Conservation (phyloP, 64 coral and sea anemone species). For the Pachyseris speciosa region DNA sequence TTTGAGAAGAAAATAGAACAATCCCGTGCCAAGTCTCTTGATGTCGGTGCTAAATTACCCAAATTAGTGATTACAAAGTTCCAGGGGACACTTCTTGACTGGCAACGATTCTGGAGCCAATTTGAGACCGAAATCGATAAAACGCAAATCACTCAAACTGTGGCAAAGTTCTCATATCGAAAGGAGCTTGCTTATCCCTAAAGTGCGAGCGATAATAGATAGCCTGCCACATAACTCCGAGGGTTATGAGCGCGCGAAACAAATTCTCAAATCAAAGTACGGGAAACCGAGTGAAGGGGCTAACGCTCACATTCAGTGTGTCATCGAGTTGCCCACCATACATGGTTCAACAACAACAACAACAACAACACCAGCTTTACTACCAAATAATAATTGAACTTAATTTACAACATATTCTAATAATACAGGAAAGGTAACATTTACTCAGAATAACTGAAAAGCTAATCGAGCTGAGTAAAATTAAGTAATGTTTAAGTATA, state of each 20-base stretch:
- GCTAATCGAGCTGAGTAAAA: no score
- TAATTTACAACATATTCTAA: no score
- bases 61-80: constrained; percentile 53
- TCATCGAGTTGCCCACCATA: constrained; percentile 15
- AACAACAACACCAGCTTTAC: no score
- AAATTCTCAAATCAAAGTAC: constrained; percentile 49
- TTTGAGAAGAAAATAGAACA: constrained; percentile 18
- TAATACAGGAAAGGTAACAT: no score
- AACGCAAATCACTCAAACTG: constrained; percentile 18
- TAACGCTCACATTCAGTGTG: constrained; percentile 43
- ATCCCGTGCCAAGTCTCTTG: background rate
- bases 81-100: constrained; percentile 57
- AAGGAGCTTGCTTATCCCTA: constrained; percentile 47
- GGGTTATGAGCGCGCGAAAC: constrained; percentile 26
- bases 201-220: constrained; percentile 17
- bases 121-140: constrained; percentile 66
- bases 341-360: background rate
- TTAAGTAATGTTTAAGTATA: no score
- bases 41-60: constrained; percentile 22
- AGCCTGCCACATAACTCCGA: constrained; percentile 43
- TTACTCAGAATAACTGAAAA: no score
- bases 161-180: constrained; percentile 65
- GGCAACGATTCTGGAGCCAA: constrained; percentile 44
- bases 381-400: no score
- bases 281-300: constrained; percentile 43